These are phyloP conservation scores for Helicolenus hilgendorfi DNA, from an alignment of 2,797 vertebrate genomes.

Conservation along the genomic window DNA sequence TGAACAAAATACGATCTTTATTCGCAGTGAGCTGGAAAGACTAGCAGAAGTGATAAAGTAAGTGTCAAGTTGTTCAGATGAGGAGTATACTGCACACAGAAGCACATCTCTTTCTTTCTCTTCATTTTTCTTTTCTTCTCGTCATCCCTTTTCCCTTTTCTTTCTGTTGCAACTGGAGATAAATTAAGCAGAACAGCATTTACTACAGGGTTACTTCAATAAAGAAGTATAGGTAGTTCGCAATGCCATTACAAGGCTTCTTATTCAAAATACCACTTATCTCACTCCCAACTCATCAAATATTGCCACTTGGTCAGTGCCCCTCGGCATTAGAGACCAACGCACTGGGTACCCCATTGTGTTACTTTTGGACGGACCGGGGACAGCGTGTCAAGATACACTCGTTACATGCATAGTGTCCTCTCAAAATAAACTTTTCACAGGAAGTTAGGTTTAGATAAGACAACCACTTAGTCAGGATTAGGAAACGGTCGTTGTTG, in stretches of 20 bases:
- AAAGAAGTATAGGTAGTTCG: background rate
- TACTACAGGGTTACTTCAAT: background rate
- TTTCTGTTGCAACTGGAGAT: background rate
- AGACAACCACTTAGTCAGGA: background rate
- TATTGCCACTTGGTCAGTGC: too few species aligned
- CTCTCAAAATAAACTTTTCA: background rate
- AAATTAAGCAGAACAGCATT: background rate
- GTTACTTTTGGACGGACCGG: too few species aligned
- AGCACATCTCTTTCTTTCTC: conserved; percentile 6
- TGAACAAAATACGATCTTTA: background rate
- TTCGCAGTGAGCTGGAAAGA: background rate
- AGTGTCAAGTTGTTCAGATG: conserved; percentile 58
- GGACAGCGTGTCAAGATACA: too few species aligned
- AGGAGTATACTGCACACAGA: background rate
- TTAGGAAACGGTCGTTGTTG: too few species aligned
- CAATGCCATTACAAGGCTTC: background rate
- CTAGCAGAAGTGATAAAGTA: conserved; percentile 34
- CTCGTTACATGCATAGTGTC: too few species aligned
- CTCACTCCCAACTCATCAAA: too few species aligned
- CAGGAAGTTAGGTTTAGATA: background rate
- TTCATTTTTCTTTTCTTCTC: background rate
- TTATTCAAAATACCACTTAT: background rate
- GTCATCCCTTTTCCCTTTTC: background rate
- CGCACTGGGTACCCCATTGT: background rate
- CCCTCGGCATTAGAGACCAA: too few species aligned